Conservation (phyloP, 2,888 invertebrate species). For the Harpagoxenus sublaevis region DNA sequence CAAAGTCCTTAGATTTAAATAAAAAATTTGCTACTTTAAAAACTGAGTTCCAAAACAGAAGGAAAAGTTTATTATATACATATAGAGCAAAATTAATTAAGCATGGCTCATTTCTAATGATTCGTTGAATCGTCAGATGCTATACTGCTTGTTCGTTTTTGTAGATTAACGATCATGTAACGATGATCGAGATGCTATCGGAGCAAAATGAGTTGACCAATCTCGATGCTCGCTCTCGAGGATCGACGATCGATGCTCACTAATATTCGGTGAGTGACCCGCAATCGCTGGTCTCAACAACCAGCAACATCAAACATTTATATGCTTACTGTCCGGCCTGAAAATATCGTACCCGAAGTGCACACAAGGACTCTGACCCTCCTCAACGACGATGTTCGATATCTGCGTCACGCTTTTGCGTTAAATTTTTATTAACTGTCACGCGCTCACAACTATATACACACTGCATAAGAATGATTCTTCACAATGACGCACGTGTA, state of each 20-base stretch:
- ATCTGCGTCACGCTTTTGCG: conserved; percentile 32
- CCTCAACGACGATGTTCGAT: conserved; percentile 75
- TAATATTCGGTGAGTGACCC: conserved; percentile 85
- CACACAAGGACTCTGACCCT: conserved; percentile 81
- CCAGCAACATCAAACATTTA: conserved; percentile 81
- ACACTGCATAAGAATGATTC: neutral
- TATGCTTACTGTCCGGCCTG: conserved; percentile 82
- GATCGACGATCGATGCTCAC: conserved; percentile 65
- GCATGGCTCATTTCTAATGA: conserved; percentile 13
- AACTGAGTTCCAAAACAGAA: neutral
- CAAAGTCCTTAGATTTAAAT: neutral
- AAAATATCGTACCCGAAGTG: conserved; percentile 80
- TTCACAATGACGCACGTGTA: neutral
- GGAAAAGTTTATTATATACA: neutral
- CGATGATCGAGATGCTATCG: conserved; percentile 38
- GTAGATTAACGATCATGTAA: conserved; percentile 15
- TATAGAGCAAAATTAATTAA: conserved; percentile 8
- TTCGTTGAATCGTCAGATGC: conserved; percentile 14
- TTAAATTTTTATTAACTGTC: conserved; percentile 26
- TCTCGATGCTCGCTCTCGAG: conserved; percentile 49
- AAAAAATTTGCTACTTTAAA: neutral
- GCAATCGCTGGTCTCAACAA: conserved; percentile 78
- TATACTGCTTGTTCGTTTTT: conserved; percentile 31
- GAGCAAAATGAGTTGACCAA: conserved; percentile 40
- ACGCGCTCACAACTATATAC: neutral